Base-by-base conservation (phyloP, 2,888 invertebrate genomes). In the Ichneumoninae sp. region DNA sequence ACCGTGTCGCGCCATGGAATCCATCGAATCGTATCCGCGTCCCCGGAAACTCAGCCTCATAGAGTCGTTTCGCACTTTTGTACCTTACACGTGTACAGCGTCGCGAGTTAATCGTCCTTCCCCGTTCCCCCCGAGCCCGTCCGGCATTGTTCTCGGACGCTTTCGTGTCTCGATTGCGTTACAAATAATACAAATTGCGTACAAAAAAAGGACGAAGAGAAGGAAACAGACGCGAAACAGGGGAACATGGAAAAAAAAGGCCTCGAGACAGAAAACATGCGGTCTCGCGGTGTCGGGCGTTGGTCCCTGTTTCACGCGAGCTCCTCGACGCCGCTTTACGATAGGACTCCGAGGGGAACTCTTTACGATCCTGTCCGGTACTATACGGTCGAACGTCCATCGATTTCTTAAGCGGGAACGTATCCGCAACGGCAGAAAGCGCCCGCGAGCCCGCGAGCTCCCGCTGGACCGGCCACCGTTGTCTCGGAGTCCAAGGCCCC, bases 311-410 rank as follows among this genome's bases (percentile, higher is more conserved):
- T 75, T 65, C 79, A 47, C 70, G 50, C 57, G 47, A 19, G 75
- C 30, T 65, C 65, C 36, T 50, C 36, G 75, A 75, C 75, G 65
- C 54, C 79, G 65, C 47, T 83, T 79, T 83, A 83, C 66, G 80
- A 71, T 80, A 68, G 47, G 54, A 57, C 70, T 52, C 80, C 57
- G 60, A 76, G 47, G 57, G 76, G 54, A 47, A 57, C 71, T 66
- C 80, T 83, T 83, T 77, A 83, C 76, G 77, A 81, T 83, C 73
- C 75, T 70, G 74, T 74, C 75, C 52, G 57, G 22, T 63, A 69
- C 69, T 50, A 65, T 68, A 69, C 73, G 63, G 7, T 54, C 52
- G 71, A 60, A 75, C 76, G 73, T 80, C 54, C 60, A 82, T 82
- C 82, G 79, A 83, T 83, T 47, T 73, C 68, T 73, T 76, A 80